Evolutionary conservation across 2,113 vertebrate genomes (phyloP), one percentile per base, ranked within the genome.

Genomic region (Calidris pygmaea): DNA sequence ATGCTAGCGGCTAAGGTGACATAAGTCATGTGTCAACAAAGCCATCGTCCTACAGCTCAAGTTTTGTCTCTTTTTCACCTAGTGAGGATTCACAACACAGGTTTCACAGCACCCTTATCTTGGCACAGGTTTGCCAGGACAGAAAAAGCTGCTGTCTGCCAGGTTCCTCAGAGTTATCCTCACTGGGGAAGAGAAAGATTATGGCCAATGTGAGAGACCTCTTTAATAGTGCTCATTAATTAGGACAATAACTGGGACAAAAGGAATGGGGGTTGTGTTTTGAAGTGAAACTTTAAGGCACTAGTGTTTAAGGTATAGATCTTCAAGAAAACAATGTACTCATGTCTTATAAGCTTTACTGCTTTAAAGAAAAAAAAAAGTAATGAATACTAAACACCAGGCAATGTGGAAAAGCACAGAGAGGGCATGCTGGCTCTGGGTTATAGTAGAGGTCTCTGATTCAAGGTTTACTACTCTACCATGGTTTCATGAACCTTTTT

Each of bases 391-490:
- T 41, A 68, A 92, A 56, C 6, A 37, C 10, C 34, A 70, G 48
- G 59, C 39, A 39, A 29, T 7, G 35, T 71, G 35, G 52, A 56
- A 52, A 19, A 55, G 58, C 76, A 5, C 6, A 8, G 56, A 53
- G 85, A 86, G 73, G 52, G 7, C 5, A 10, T 29, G 39, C 70
- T 39, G 43, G 53, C 81, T 53, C 53, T 34, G 63, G 48, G 43
- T n/a, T n/a, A 14, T 11, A 37, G 59, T 2, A 35, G 58, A 75
- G 58, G 10, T 45, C 88, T 86, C 71, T 58, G 39, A 62, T 81
- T 92, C 84, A 58, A 92, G 89, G 84, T 96, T 96, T 95, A 74
- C 92, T 85, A 4, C 91, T 80, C 81, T 45, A 43, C 67, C 89
- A 34, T 50, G 81, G 84, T 50, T 92, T 35, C 53, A 3, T 55